Evolutionary conservation across 2,888 invertebrate species (phyloP).

Genomic region (Chouioia cunea): DNA sequence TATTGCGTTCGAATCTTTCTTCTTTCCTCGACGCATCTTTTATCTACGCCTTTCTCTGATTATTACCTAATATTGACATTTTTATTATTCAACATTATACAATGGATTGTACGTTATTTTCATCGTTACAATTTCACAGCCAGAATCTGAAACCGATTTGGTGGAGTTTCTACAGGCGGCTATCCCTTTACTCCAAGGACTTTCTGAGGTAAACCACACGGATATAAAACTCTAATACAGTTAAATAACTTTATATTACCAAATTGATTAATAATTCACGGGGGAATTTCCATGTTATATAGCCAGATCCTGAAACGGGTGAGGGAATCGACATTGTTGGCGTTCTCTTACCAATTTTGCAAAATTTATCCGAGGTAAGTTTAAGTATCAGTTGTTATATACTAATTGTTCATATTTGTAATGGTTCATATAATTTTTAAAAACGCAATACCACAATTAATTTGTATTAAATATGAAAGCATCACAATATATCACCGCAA

Average conservation of each 20-base stretch:
- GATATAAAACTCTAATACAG: background rate
- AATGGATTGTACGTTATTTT: slow-evolving; percentile 15
- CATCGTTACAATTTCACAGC: slow-evolving; percentile 53
- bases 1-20: slow-evolving; percentile 12
- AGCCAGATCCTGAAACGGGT: slow-evolving; percentile 50
- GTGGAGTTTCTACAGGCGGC: slow-evolving; percentile 57
- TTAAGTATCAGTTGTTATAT: no score
- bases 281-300: background rate
- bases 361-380: slow-evolving; percentile 51
- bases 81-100: background rate
- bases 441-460: background rate
- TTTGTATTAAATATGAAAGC: background rate
- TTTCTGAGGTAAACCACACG: slow-evolving; percentile 58
- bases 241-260: no score
- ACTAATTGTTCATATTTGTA: background rate
- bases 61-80: slow-evolving; percentile 11
- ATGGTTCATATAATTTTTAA: background rate
- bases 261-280: background rate
- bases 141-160: slow-evolving; percentile 61
- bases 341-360: slow-evolving; percentile 53
- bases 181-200: slow-evolving; percentile 61
- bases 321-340: slow-evolving; percentile 52
- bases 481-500: background rate
- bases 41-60: slow-evolving; percentile 26
- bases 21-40: slow-evolving; percentile 10